These are phyloP conservation scores for Homarus americanus DNA, from an alignment of 1,140 invertebrate species.

Conservation along the genomic window DNA sequence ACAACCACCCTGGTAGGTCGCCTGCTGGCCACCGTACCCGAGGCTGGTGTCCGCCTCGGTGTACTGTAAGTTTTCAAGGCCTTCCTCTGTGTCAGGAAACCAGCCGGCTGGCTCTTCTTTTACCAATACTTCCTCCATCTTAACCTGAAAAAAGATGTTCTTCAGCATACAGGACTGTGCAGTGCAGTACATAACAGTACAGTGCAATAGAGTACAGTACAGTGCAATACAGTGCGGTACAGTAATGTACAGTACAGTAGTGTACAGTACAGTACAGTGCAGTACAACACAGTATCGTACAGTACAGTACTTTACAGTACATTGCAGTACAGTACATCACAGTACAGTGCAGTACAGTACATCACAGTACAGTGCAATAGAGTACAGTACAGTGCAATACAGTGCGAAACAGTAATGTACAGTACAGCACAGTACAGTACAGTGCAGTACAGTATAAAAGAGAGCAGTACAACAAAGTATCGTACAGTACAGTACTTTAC, in stretches of 20 bases:
- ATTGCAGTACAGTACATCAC: too few species aligned
- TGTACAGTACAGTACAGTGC: constrained; percentile 60
- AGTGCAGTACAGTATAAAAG: constrained; percentile 72
- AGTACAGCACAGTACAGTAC: constrained; percentile 69
- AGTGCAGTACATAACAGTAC: constrained; percentile 67
- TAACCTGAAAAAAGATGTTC: background rate
- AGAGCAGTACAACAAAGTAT: constrained; percentile 68
- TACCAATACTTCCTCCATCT: background rate
- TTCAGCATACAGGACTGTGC: constrained; percentile 74
- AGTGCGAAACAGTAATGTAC: constrained; percentile 65
- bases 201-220: constrained; percentile 68
- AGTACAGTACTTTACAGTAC: too few species aligned
- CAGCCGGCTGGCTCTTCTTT: background rate
- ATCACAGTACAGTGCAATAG: constrained; percentile 71
- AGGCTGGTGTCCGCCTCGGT: background rate
- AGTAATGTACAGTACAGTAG: constrained; percentile 61
- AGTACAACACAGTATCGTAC: constrained; percentile 16
- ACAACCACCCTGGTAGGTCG: background rate
- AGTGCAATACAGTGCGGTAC: constrained; percentile 71
- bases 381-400: constrained; percentile 75
- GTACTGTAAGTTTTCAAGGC: background rate
- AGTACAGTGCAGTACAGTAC: too few species aligned
- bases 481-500: constrained; percentile 73
- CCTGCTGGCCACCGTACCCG: background rate
- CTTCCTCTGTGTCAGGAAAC: constrained; percentile 9